phyloP scores from a whole-genome alignment of 2,797 vertebrate species.

The Acrocephalus scirpaceus region DNA sequence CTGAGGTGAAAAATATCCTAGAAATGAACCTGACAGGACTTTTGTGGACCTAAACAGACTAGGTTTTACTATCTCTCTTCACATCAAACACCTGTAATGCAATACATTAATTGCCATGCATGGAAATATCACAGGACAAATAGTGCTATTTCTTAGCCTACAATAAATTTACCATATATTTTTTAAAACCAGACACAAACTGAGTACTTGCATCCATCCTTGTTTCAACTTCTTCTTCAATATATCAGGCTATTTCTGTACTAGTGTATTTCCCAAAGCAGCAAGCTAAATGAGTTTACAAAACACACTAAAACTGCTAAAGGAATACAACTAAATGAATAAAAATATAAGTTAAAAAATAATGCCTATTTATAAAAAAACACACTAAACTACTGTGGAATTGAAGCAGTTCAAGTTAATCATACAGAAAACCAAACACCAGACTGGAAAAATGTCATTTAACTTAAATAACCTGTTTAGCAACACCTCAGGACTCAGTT shows the following conservation, averaged over 20 bases:
- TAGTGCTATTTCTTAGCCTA: background rate
- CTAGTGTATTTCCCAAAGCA: background rate
- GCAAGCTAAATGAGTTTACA: background rate
- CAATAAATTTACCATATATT: background rate
- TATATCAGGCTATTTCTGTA: background rate
- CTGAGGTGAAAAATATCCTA: background rate
- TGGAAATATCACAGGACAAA: background rate
- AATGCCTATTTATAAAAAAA: background rate
- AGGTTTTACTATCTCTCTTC: background rate
- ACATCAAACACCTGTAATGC: background rate
- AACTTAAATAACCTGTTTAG: background rate
- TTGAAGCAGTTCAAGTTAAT: background rate
- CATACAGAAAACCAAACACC: background rate
- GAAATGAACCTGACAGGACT: background rate
- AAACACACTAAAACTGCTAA: background rate
- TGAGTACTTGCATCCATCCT: background rate
- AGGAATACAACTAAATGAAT: background rate
- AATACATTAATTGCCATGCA: background rate
- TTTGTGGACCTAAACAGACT: background rate
- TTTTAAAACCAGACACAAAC: background rate
- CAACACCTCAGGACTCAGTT: background rate
- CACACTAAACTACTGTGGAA: background rate
- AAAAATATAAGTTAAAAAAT: background rate
- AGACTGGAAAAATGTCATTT: background rate
- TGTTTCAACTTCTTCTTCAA: background rate